Evolutionary conservation across 1,140 invertebrate species (phyloP), one percentile per base, ranked within the genome.

Genomic region (Drosophila parabipectinata): DNA sequence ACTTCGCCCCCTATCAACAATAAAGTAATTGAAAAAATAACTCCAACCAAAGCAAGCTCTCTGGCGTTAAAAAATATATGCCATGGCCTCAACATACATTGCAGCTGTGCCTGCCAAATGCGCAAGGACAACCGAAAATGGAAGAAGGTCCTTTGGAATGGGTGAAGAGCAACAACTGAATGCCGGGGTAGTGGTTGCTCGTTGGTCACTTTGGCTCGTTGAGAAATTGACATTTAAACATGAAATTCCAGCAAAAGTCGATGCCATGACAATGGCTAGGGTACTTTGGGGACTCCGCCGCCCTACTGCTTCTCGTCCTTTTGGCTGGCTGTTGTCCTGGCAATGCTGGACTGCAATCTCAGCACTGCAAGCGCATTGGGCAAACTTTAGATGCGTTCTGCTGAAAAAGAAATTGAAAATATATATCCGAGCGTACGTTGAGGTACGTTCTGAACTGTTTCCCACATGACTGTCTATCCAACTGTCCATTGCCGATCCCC

Each of bases 221-320:
- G 83, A 88, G 68, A 88, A 88, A 88, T 88, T 88, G 83, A 88
- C 83, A 88, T 83, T 88, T 88, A 88, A 88, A 88, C 83, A 88
- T 83, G 84, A 83, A 83, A 88, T 87, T 88, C 83, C 72, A 74
- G 66, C 63, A 80, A 75, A 85, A 78, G 66, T 72, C 82, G 77
- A 71, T 56, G 59, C 71, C 79, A 79, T 77, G 76, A 88, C 83
- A 87, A 88, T 72, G 59, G 66, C 79, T 52, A 41, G 66, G 82
- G 78, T 69, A 87, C 82, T 85, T 82, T 87, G 75, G 57, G 83
- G 58, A 77, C 30, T 12, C 44, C 10, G 4, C 51, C 4, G 2
- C 21, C 21, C 21, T 0, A 21, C 37, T 8, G 34, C 15, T 4
- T 3, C 41, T 15, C 41, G 41, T 18, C 41, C 41, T 37, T 18